Evolutionary conservation across 2,113 vertebrate species (phyloP).

Genomic region (Acinonyx jubatus): DNA sequence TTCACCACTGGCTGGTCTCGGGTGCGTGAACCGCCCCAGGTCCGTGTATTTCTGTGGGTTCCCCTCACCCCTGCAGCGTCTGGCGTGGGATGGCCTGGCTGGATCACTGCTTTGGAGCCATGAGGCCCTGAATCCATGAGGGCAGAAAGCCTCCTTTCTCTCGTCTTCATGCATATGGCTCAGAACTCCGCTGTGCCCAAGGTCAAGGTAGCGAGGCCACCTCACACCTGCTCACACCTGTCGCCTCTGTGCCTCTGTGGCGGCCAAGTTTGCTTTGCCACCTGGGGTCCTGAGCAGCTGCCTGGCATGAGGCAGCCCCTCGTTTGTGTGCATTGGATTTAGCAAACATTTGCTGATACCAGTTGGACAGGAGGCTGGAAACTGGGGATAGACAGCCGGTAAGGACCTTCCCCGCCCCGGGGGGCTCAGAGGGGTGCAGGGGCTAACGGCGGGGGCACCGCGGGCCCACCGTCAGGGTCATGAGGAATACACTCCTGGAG

Average conservation of each 20-base stretch:
- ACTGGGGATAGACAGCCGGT: accelerated
- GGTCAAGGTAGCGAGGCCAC: no score
- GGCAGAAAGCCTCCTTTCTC: accelerated
- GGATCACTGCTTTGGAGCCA: no score
- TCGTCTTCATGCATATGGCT: accelerated
- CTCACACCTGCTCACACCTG: neutral
- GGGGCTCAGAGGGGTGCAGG: no score
- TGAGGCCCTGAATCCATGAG: neutral
- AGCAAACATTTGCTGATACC: accelerated
- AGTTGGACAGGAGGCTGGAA: neutral
- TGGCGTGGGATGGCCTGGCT: neutral
- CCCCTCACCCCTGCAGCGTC: neutral
- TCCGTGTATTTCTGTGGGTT: neutral
- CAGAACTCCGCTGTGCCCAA: accelerated
- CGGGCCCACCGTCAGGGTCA: accelerated
- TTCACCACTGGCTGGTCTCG: no score
- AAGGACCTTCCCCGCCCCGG: no score
- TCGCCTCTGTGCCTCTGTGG: no score
- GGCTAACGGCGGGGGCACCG: accelerated
- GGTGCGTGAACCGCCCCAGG: no score
- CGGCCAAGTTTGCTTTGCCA: neutral
- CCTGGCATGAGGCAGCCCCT: accelerated
- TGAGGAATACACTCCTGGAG: neutral
- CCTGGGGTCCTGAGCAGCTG: no score
- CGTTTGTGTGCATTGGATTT: accelerated